Conservation (phyloP, 37 sponge, comb jelly and placozoan species). For the Beroe ovata region DNA sequence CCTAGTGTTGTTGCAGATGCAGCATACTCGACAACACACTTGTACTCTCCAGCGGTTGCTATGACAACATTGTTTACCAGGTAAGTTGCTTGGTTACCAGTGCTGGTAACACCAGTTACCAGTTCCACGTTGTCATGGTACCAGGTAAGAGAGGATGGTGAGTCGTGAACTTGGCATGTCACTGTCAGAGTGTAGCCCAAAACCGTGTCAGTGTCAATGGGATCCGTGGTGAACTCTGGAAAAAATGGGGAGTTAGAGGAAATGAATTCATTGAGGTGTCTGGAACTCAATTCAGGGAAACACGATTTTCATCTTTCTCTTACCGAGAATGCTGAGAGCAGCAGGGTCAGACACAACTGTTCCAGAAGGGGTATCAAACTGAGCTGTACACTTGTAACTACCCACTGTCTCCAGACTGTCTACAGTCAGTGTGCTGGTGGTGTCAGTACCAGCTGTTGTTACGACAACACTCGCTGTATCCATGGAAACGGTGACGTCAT, state of each 20-base stretch:
- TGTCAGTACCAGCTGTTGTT: neutral
- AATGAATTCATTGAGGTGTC: no score
- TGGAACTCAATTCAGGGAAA: no score
- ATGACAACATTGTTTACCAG: neutral
- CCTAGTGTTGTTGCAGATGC: constrained; percentile 4
- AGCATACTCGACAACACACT: constrained; percentile 33
- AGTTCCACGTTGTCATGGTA: constrained; percentile 5
- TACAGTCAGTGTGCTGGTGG: neutral
- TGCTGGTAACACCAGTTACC: neutral
- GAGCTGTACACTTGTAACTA: constrained; percentile 18
- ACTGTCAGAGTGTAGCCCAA: constrained; percentile 22
- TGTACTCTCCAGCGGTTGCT: constrained; percentile 14
- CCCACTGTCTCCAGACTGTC: neutral
- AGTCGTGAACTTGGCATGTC: constrained; percentile 9
- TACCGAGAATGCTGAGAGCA: constrained; percentile 11
- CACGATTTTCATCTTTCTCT: no score
- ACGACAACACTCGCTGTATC: constrained; percentile 5
- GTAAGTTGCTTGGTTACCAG: constrained; percentile 4
- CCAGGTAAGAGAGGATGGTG: constrained; percentile 10
- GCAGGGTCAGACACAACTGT: constrained; percentile 25
- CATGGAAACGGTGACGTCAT: constrained; percentile 32
- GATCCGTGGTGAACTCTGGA: constrained; percentile 11
- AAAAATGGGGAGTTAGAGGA: constrained; percentile 7
- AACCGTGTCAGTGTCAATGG: constrained; percentile 30
- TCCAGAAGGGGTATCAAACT: neutral